Evolutionary conservation across 92 coral and sea anemone species (phyloP).

Genomic region (Muricea muricata): DNA sequence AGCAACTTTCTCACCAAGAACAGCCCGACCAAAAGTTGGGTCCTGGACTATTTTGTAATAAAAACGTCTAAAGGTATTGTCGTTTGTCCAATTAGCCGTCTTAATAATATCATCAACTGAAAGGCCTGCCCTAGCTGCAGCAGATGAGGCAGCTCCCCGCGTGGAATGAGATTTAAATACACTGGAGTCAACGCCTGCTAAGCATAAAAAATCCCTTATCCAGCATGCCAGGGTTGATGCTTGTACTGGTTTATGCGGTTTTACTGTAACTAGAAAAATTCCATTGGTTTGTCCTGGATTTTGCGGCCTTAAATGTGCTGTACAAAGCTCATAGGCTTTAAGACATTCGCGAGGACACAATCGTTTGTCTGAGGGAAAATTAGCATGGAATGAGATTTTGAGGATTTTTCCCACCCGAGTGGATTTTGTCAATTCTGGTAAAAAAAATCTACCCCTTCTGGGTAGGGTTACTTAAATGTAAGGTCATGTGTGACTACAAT

Average conservation of each 20-base stretch:
- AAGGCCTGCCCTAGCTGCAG: conserved; percentile 47
- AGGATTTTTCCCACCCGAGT: conserved; percentile 46
- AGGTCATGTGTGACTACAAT: conserved; percentile 63
- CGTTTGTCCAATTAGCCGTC: conserved; percentile 59
- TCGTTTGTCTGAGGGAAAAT: conserved; percentile 41
- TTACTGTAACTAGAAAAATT: conserved; percentile 43
- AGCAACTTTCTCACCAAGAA: conserved; percentile 47
- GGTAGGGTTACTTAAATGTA: conserved; percentile 36
- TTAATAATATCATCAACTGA: conserved; percentile 48
- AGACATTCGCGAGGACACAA: conserved; percentile 57
- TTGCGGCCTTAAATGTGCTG: conserved; percentile 38
- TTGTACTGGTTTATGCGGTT: conserved; percentile 60
- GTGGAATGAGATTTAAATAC: conserved; percentile 53
- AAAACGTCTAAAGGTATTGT: conserved; percentile 43
- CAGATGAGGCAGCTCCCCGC: conserved; percentile 58
- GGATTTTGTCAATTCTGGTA: conserved; percentile 46
- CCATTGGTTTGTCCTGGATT: conserved; percentile 59
- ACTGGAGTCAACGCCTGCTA: conserved; percentile 34
- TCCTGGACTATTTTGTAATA: conserved; percentile 58
- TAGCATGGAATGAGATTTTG: conserved; percentile 56
- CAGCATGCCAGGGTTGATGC: not conserved
- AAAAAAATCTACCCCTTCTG: conserved; percentile 46
- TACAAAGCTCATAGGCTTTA: conserved; percentile 30
- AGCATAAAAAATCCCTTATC: not conserved
- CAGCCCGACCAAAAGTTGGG: conserved; percentile 46